Conservation (phyloP, 2,888 invertebrate species). For the Acanthosepion esculentum region DNA sequence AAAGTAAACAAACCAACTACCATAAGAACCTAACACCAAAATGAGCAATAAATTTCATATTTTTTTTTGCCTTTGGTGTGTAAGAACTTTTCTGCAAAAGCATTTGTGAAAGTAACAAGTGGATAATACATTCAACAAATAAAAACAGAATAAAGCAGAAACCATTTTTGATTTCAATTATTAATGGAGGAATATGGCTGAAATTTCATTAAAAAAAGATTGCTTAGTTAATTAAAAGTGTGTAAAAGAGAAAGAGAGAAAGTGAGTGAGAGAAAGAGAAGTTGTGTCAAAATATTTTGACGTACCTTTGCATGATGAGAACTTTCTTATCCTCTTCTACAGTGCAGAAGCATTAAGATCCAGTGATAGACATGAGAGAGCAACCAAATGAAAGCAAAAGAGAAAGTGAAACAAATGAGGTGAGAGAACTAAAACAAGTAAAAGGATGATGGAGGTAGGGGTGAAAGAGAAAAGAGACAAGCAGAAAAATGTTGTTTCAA, state of each 20-base stretch:
- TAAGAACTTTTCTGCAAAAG: too few relatives aligned
- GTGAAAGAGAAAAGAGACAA: not conserved
- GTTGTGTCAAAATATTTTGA: not conserved
- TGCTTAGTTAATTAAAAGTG: too few relatives aligned
- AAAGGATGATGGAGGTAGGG: not conserved
- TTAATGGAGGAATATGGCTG: too few relatives aligned
- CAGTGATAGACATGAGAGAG: not conserved
- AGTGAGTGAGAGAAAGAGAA: not conserved
- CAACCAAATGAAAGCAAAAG: constrained; percentile 40
- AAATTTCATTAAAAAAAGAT: too few relatives aligned
- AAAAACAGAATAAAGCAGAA: not conserved
- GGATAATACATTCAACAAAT: not conserved
- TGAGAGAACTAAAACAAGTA: not conserved
- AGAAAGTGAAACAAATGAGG: not conserved
- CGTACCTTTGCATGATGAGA: constrained; percentile 20
- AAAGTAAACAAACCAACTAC: too few relatives aligned
- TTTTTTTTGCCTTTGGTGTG: too few relatives aligned
- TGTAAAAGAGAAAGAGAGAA: not conserved
- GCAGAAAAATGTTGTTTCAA: not conserved
- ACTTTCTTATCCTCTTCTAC: constrained; percentile 17
- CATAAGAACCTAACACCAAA: too few relatives aligned
- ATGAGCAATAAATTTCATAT: too few relatives aligned
- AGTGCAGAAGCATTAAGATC: constrained; percentile 18
- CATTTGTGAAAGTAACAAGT: not conserved
- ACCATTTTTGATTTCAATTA: too few relatives aligned